Evolutionary conservation across 2,797 vertebrate species (phyloP).

Genomic region (Coranthus polyacanthus): DNA sequence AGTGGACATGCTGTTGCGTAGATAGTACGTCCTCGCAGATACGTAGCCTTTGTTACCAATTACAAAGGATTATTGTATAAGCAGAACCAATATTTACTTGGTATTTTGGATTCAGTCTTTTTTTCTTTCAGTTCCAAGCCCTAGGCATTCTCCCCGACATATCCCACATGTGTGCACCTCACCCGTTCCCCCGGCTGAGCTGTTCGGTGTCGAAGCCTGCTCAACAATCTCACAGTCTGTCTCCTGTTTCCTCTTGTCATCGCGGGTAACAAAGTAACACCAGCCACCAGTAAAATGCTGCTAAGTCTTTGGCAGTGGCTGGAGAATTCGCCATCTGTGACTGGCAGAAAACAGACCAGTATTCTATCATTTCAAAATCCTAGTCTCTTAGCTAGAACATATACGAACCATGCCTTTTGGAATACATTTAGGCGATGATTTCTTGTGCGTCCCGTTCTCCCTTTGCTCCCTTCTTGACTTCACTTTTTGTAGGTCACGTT

Average conservation of each 20-base stretch:
- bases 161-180: not conserved
- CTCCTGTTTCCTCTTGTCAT: constrained; percentile 42
- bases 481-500: constrained; percentile 18
- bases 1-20: no score
- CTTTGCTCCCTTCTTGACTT: constrained; percentile 32
- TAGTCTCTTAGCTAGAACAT: constrained; percentile 6
- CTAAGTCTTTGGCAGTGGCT: constrained; percentile 36
- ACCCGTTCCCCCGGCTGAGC: constrained; percentile 45
- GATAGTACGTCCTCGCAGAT: no score
- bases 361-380: constrained; percentile 20
- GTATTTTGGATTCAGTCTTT: no score
- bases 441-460: no score
- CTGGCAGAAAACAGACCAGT: constrained; percentile 26
- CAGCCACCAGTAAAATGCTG: constrained; percentile 41
- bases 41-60: no score
- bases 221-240: constrained; percentile 45
- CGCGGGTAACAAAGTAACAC: constrained; percentile 48
- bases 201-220: constrained; percentile 26
- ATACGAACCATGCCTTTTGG: constrained; percentile 2
- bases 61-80: no score
- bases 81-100: no score
- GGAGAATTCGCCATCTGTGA: constrained; percentile 59
- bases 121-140: no score
- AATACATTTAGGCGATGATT: not conserved
- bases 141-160: no score